Base-by-base conservation (phyloP, 2,888 invertebrate genomes). In the Parapristionchus giblindavisi region DNA sequence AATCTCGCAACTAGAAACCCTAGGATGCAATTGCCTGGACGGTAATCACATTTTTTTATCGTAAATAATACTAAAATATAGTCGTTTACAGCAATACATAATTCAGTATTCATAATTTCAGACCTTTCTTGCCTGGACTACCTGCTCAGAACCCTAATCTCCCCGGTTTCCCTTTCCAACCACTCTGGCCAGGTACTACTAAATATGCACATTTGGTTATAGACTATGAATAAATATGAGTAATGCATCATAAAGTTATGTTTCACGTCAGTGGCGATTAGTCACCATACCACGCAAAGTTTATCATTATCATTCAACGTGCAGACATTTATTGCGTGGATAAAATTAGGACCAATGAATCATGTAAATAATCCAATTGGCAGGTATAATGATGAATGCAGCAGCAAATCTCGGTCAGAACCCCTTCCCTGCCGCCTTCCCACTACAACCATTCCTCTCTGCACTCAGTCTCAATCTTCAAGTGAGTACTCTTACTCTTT, bases 341-440 rank as follows among this genome's bases (percentile, higher is more conserved):
- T n/a, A n/a, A n/a, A n/a, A n/a, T n/a, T n/a, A n/a, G n/a, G n/a
- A n/a, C n/a, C n/a, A n/a, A n/a, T n/a, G n/a, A n/a, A n/a, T n/a
- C n/a, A n/a, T n/a, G n/a, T n/a, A n/a, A n/a, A n/a, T n/a, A n/a
- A n/a, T n/a, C n/a, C n/a, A n/a, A n/a, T n/a, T 38, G 29, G 60
- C 76, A 43, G 80, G 81, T 2, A 71, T 83, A 36, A 60, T 83
- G 11, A 75, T 81, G 52, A 83, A 80, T 70, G 79, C 79, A 0
- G 65, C 63, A 1, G 79, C 77, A 1, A 72, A 68, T 60, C 61
- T 80, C 8, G 34, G 75, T 27, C 60, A 70, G n/a, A 72, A 63
- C 17, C 48, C 75, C 27, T 65, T 58, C 14, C 54, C 38, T 3
- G 60, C 73, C 17, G 56, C 29, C 8, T 60, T 52, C 56, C 61